Evolutionary conservation across 2,113 vertebrate species (phyloP).

Genomic region (Forbesichthys agassizii): DNA sequence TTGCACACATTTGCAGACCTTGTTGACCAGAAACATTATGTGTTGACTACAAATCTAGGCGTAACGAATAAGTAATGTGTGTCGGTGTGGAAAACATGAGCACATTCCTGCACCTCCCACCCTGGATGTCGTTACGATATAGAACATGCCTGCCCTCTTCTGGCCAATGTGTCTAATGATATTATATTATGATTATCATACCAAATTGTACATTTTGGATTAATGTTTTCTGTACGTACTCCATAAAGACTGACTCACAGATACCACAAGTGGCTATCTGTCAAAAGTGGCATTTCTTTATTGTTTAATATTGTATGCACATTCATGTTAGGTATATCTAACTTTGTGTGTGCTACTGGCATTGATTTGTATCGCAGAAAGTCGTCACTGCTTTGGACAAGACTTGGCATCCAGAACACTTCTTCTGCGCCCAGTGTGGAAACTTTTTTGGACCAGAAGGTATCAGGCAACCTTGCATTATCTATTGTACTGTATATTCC

Average conservation of each 20-base stretch:
- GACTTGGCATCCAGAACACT: constrained; percentile 97
- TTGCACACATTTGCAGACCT: too few species aligned
- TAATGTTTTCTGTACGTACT: neutral
- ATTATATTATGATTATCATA: too few species aligned
- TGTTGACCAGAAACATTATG: too few species aligned
- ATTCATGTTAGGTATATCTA: neutral
- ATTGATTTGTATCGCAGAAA: constrained; percentile 79
- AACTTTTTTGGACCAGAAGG: constrained; percentile 70
- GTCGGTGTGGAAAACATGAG: constrained; percentile 49
- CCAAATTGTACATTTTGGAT: neutral
- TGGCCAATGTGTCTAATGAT: constrained; percentile 8
- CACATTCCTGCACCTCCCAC: constrained; percentile 28
- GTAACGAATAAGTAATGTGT: neutral
- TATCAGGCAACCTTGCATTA: constrained; percentile 15
- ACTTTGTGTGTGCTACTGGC: neutral
- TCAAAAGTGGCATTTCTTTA: constrained; percentile 1
- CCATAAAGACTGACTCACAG: neutral
- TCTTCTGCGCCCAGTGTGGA: constrained; percentile 92
- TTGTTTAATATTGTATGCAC: neutral
- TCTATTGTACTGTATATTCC: neutral
- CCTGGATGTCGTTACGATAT: neutral
- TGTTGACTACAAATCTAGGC: too few species aligned
- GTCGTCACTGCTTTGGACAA: constrained; percentile 86
- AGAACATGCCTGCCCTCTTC: constrained; percentile 41
- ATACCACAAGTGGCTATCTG: neutral